Base-by-base conservation (phyloP, 2,888 invertebrate species). In the Cataglyphis cursor region DNA sequence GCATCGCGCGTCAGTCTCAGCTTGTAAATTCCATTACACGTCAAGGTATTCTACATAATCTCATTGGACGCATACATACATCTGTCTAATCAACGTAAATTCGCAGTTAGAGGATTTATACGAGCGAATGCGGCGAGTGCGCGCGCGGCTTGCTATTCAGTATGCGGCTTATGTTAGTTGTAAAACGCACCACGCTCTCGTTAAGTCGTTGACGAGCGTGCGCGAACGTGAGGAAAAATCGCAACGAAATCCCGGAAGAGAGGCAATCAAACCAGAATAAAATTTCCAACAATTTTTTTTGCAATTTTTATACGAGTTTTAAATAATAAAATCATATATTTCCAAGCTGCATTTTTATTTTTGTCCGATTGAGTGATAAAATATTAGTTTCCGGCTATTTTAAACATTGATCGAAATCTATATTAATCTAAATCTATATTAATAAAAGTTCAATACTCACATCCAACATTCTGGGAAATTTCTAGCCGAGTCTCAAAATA, bases 21-120 rank as follows among this genome's bases (percentile, higher is more conserved):
- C 90, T 87, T 90, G 88, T 61, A 90, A 90, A 90, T 90, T 90
- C 87, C 76, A 90, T 90, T 90, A 90, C 70, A 61, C 85, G 68
- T 41, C 76, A 86, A 84, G 86, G 89, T 65, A 44, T 44, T 44
- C 44, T 76, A 38, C 44, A 62, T 73, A 81, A 83, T 74, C 61
- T 85, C 80, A 74, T 24, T 38, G 87, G 82, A 85, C 75, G 75
- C 51, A 8, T 15, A n/a, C n/a, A 51, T 51, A 51, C n/a, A 41
- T 57, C 57, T 70, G 82, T 85, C 78, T 84, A 90, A 89, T 89
- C 90, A 90, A 83, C 85, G 84, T 21, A 78, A 85, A 87, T 90
- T 85, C 81, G 51, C 81, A 28, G 78, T 72, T 78, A 70, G 82
- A 62, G 83, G 82, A 87, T 88, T 87, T 85, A 78, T 90, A 85